Evolutionary conservation across 2,797 vertebrate genomes (phyloP).

Genomic region (Corythornis leucogaster): DNA sequence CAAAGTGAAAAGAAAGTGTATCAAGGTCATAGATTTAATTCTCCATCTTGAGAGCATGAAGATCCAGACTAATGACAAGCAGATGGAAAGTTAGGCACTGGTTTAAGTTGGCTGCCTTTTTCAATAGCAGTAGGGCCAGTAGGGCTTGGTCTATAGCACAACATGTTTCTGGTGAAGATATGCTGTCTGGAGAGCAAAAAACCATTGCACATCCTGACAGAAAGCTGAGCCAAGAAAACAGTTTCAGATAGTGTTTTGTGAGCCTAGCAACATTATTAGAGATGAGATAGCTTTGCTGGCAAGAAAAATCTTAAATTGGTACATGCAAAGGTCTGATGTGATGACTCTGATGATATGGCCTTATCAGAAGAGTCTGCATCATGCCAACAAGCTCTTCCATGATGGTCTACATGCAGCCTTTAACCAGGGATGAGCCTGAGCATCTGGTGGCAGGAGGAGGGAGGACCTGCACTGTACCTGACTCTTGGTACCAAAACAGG

Average conservation of each 20-base stretch:
- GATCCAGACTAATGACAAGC: slow-evolving; percentile 40
- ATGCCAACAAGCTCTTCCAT: background rate
- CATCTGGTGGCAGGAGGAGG: background rate
- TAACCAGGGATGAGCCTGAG: background rate
- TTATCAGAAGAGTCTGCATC: background rate
- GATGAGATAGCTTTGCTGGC: background rate
- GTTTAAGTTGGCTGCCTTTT: slow-evolving; percentile 26
- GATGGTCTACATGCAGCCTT: background rate
- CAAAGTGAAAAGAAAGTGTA: slow-evolving; percentile 5
- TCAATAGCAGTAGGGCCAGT: background rate
- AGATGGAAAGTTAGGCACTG: slow-evolving; percentile 43
- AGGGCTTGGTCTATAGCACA: background rate
- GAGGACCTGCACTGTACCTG: background rate
- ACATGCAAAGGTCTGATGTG: background rate
- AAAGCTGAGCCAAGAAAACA: slow-evolving; percentile 19
- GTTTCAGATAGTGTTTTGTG: slow-evolving; percentile 35
- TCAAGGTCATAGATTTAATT: slow-evolving; percentile 34
- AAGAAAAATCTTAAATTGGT: background rate
- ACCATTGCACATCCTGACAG: background rate
- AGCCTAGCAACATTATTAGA: background rate
- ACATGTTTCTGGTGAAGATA: slow-evolving; percentile 21
- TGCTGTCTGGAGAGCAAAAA: slow-evolving; percentile 8
- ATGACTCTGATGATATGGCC: background rate
- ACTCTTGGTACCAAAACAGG: background rate
- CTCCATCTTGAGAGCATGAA: background rate